Base-by-base conservation (phyloP, 1,140 invertebrate species). In the Pemphigus obesinymphae region DNA sequence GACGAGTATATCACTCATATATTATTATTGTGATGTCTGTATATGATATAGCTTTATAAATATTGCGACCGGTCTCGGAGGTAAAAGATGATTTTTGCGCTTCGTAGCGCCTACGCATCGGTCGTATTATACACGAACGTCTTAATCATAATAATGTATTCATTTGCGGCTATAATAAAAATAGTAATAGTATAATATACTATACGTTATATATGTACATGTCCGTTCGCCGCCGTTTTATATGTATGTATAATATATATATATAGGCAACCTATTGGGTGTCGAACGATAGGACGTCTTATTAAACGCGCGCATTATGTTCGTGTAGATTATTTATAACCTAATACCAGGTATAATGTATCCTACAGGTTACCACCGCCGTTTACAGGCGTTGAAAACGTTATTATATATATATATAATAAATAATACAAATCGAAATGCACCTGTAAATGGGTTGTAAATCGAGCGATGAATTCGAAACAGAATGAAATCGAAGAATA, bases 251-350 rank as follows among this genome's bases (percentile, higher is more conserved):
- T n/a, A n/a, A n/a, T n/a, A n/a, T n/a, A n/a, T n/a, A n/a, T n/a
- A n/a, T n/a, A n/a, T n/a, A n/a, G n/a, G n/a, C n/a, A n/a, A n/a
- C n/a, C n/a, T 61, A 61, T 61, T 31, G 26, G 58, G 26, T 61
- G 58, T 61, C 58, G 58, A 61, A 61, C 58, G 58, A 61, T 61
- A 29, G 58, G 58, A 61, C 15, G 58, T 61, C 58, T 61, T 61
- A 61, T 29, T 61, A 61, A 61, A 61, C 58, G 29, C 58, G 58
- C 26, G 29, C n/a, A n/a, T n/a, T n/a, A n/a, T n/a, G n/a, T n/a
- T n/a, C n/a, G n/a, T n/a, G n/a, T 17, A 20, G 26, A 61, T 61
- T 61, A 31, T 61, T 31, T 61, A 61, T 26, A 29, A 31, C 26
- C 5, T n/a, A n/a, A n/a, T n/a, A 61, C 26, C 26, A 29, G 58